Base-by-base conservation (phyloP, 2,797 vertebrate genomes). In the Acrossocheilus wenchowensis region DNA sequence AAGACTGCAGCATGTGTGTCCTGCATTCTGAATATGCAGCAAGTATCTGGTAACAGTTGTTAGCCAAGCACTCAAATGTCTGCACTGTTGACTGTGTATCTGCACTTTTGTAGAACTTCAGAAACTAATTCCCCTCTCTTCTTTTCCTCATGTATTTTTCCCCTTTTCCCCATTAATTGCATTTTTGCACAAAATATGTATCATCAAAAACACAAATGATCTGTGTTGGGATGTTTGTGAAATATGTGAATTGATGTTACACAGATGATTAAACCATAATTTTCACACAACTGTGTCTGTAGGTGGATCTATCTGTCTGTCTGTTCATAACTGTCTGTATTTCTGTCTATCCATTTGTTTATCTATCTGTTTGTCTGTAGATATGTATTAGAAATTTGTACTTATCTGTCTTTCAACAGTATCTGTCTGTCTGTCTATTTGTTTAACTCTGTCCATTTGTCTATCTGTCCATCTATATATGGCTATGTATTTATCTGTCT, bases 201-300 rank as follows among this genome's bases (percentile, higher is more conserved):
- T 74, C 41, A 21, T 80, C 57, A 60, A 60, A 36, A 78, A 62
- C 48, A 69, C 48, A 34, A 73, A 78, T 45, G 8, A 82, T 12
- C 2, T 30, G 64, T 52, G 48, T 85, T 85, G 50, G 30, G 60
- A 82, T 86, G 75, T 78, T 41, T 75, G 41, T 60, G 54, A 64
- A 72, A 62, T 23, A 69, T 77, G 52, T 66, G 36, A 73, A 71
- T 62, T 77, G 21, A 78, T 60, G 81, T 78, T 48, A 80, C 50
- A 26, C 50, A 60, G 57, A 41, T 50, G 60, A 89, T 81, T 87
- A 89, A 87, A 87, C n/a, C 11, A 36, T 80, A 75, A 87, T 83
- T 87, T 87, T 78, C 69, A 71, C 78, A 72, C 78, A 62, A 82
- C 43, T 60, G 50, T 26, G 69, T n/a, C 36, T 62, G 36, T 60